phyloP scores from a whole-genome alignment of 2,797 vertebrate genomes.

The Onychomys arenicola region DNA sequence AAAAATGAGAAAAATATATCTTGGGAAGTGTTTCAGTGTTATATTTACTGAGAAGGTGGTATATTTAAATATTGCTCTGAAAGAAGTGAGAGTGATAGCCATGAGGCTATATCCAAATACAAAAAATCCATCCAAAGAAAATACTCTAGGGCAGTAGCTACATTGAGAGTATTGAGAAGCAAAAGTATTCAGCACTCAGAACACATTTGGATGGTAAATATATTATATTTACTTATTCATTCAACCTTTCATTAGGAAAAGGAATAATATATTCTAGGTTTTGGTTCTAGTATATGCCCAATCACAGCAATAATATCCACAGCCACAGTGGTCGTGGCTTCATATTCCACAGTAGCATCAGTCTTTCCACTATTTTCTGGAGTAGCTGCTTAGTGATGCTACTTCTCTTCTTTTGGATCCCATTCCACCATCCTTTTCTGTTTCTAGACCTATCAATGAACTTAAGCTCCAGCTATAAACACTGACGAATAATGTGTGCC shows the following conservation, averaged over 20 bases:
- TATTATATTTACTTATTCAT: not conserved
- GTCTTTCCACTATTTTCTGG: not conserved
- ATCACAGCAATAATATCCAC: no score
- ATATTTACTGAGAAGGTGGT: not conserved
- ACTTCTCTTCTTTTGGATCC: not conserved
- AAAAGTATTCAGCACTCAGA: not conserved
- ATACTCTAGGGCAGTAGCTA: not conserved
- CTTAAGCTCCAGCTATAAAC: not conserved
- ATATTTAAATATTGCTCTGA: conserved; percentile 11
- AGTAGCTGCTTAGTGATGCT: not conserved
- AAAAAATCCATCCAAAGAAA: not conserved
- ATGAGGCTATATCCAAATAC: not conserved
- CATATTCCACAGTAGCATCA: not conserved
- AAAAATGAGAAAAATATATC: not conserved
- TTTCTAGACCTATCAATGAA: not conserved
- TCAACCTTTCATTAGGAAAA: conserved; percentile 20
- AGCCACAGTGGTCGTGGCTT: not conserved
- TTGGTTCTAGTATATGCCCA: not conserved
- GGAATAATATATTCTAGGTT: no score
- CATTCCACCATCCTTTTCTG: not conserved
- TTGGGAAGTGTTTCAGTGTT: not conserved
- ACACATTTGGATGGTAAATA: not conserved
- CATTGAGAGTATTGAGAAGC: not conserved
- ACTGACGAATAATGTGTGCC: not conserved
- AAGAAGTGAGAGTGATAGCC: not conserved